A percentile compares a stretch with the other conserved stretches of the same genome.
Evolutionary conservation across 2,797 vertebrate species (phyloP).

Genomic region (Peromyscus melanophrys): DNA sequence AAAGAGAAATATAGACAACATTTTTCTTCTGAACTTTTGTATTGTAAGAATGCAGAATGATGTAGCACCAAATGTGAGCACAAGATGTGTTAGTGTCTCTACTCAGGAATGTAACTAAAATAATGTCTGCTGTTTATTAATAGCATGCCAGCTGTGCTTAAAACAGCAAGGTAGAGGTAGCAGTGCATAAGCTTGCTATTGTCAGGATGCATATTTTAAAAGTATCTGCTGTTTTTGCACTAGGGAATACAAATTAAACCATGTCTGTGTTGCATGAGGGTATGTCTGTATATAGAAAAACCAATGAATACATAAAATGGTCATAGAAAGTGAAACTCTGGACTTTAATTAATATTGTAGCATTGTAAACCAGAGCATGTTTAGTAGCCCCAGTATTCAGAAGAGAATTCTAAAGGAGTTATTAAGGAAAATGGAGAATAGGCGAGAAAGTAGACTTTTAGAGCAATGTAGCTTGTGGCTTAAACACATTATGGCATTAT

Average conservation of each 20-base stretch:
- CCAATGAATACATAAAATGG: neutral
- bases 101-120: slow-evolving; percentile 70
- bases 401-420: neutral
- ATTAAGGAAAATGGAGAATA: neutral
- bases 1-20: neutral
- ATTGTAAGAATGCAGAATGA: neutral
- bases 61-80: slow-evolving; percentile 67
- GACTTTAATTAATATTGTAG: neutral
- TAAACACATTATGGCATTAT: neutral
- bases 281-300: neutral
- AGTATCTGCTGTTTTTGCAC: slow-evolving; percentile 26
- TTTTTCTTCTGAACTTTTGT: slow-evolving; percentile 54
- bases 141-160: slow-evolving; percentile 70
- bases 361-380: neutral
- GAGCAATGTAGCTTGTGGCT: neutral
- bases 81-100: slow-evolving; percentile 67
- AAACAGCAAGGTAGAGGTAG: slow-evolving; percentile 40
- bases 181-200: slow-evolving; percentile 45
- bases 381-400: neutral
- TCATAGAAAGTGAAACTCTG: neutral
- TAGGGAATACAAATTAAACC: slow-evolving; percentile 44
- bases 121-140: slow-evolving; percentile 73
- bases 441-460: neutral
- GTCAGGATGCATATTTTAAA: slow-evolving; percentile 53
- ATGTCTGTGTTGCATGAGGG: neutral